phyloP scores from a whole-genome alignment of 2,888 invertebrate species.

The Trichogramma dendrolimi region DNA sequence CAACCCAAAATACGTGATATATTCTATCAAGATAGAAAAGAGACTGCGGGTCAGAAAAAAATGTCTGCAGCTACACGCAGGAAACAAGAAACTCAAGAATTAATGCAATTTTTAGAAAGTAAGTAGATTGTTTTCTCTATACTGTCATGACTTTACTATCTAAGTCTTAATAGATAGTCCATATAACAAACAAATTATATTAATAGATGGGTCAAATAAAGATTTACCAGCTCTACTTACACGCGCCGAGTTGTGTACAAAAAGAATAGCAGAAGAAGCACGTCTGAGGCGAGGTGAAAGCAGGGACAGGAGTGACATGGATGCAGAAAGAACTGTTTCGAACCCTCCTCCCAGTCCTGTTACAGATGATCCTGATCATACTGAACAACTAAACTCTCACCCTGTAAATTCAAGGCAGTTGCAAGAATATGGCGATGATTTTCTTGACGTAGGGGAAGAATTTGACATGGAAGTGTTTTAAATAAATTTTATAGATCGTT shows the following conservation, averaged over 20 bases:
- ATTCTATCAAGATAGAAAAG: slow-evolving; percentile 64
- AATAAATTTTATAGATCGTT: slow-evolving; percentile 29
- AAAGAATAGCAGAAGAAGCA: slow-evolving; percentile 57
- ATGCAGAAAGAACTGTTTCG: slow-evolving; percentile 55
- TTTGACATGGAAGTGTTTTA: slow-evolving; percentile 71
- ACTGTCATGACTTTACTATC: slow-evolving; percentile 4
- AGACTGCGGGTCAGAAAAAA: slow-evolving; percentile 59
- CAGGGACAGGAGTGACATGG: slow-evolving; percentile 46
- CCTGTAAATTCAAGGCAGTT: slow-evolving; percentile 43
- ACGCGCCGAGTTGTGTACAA: slow-evolving; percentile 58
- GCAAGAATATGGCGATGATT: slow-evolving; percentile 65
- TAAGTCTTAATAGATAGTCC: slow-evolving; percentile 2
- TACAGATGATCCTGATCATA: slow-evolving; percentile 60
- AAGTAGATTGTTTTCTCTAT: slow-evolving; percentile 22
- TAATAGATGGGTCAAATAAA: slow-evolving; percentile 53
- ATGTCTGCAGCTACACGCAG: slow-evolving; percentile 54
- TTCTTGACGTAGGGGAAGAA: slow-evolving; percentile 64
- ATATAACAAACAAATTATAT: slow-evolving; percentile 10
- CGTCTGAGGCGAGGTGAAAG: slow-evolving; percentile 51
- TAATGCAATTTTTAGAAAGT: slow-evolving; percentile 53
- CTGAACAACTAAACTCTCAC: slow-evolving; percentile 36
- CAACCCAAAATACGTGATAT: slow-evolving; percentile 65
- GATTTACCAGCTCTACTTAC: slow-evolving; percentile 63
- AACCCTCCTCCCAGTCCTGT: slow-evolving; percentile 82
- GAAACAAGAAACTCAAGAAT: slow-evolving; percentile 64